Base-by-base conservation (phyloP, 2,797 vertebrate species). In the Orientallactaga sibirica region DNA sequence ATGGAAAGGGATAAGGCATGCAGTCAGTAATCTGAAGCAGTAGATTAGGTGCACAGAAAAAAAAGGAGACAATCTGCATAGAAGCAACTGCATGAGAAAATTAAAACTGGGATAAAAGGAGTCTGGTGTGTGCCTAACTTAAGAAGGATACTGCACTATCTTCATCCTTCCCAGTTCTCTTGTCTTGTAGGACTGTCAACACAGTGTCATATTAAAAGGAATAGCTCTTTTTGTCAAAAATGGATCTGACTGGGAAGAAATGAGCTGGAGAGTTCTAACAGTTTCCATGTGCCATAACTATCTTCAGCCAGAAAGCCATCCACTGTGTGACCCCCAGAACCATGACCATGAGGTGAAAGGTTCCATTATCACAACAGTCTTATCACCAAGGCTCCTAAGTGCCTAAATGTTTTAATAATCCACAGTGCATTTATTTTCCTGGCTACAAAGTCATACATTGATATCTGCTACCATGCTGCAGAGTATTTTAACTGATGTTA, bases 401-500 rank as follows among this genome's bases (percentile, higher is more conserved):
- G 67, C 41, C 61, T 62, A 41, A 90, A 75, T 19, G 68, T 66
- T 85, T 96, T 88, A 93, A 92, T 76, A 95, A 80, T 92, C 75
- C 37, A 67, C 43, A 24, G n/a, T 43, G 76, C 87, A 29, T 74
- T 93, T 95, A 85, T 92, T 95, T 94, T 93, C 90, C 74, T 27
- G 82, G 95, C 89, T 90, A 91, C 80, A 91, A 86, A 96, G 73
- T 75, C 48, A 29, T 62, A 86, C 70, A 82, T 43, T 86, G 83
- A 82, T 92, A 92, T 91, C 96, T 93, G 86, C 90, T 75, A 75
- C 82, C 75, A 88, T 55, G 86, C 58, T 82, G 61, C 83, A 70
- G 70, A 93, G 92, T 83, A 94, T 88, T 96, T 92, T 95, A 95
- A 95, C 95, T 92, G 83, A 95, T 94, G 95, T 85, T 96, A 86